These are phyloP conservation scores for Anisognathus igniventris DNA, from an alignment of 2,797 vertebrate genomes.

Conservation along the genomic window DNA sequence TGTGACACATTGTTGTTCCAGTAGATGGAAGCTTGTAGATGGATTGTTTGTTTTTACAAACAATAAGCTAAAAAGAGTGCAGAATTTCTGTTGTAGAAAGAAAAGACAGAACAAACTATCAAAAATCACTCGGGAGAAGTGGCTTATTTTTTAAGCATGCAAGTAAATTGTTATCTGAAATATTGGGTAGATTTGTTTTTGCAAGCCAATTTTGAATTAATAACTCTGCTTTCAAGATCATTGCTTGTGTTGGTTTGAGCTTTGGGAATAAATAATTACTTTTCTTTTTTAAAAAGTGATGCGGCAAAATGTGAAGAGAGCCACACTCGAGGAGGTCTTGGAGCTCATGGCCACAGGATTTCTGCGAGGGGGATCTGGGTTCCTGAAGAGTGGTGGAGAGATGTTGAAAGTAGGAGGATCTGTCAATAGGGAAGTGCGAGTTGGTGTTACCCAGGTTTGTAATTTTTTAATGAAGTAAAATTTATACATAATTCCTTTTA, in stretches of 20 bases:
- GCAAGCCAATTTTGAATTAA: not conserved
- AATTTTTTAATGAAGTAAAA: not conserved
- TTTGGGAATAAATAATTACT: not conserved
- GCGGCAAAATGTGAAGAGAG: conserved; percentile 97
- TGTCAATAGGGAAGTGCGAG: conserved; percentile 96
- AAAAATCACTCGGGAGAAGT: not conserved
- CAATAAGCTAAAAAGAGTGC: not conserved
- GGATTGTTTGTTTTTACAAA: not conserved
- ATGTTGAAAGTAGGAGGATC: conserved; percentile 98
- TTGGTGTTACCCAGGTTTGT: conserved; percentile 96
- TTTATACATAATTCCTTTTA: not conserved
- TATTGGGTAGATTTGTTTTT: not conserved
- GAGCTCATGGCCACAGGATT: conserved; percentile 98
- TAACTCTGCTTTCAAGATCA: not conserved
- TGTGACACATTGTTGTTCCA: not conserved
- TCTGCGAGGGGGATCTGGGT: conserved; percentile 93
- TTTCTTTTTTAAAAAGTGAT: conserved; percentile 81
- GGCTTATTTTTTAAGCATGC: not conserved
- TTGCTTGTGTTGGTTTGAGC: not conserved
- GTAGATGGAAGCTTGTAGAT: not conserved
- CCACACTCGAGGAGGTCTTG: conserved; percentile 93
- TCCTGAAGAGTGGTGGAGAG: conserved; percentile 96
- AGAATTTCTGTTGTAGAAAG: not conserved
- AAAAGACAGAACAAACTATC: not conserved
- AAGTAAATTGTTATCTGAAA: not conserved